Base-by-base conservation (phyloP, 2,797 vertebrate species). In the Halcyon leucocephala region DNA sequence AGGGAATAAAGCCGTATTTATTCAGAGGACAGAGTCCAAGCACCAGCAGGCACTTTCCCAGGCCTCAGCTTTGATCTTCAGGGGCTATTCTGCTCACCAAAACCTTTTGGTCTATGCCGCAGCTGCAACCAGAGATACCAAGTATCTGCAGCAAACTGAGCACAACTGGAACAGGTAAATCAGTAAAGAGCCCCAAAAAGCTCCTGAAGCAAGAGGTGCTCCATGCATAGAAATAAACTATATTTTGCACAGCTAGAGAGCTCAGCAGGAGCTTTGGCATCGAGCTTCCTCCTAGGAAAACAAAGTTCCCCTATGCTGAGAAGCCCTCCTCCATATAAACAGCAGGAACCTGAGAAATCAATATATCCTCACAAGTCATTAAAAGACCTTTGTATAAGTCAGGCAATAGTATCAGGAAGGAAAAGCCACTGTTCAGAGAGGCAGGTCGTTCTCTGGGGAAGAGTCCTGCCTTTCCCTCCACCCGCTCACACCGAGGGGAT, bases 301-400 rank as follows among this genome's bases (percentile, higher is more conserved):
- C 73, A 62, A 62, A 76, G 74, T 55, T 44, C 60, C 86, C 84
- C 91, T 93, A 10, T 28, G 74, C 91, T 74, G 80, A 85, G 86
- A 74, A 74, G 58, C 39, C 46, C 70, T 83, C 37, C 88, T 67
- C 77, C 2, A 1, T 8, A 24, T 1, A 48, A 85, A 65, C 60
- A 42, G 79, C 90, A 81, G 78, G 81, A 93, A 88, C 83, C 62
- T 61, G 69, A 93, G 74, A 71, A 82, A 94, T 80, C 90, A 82
- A 55, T 77, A 49, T 44, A 92, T 48, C 60, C 86, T 73, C 89
- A 44, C 57, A 31, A 77, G 83, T 85, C 89, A 81, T 61, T 74
- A 67, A 42, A 65, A 84, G 73, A 85, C 28, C 88, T 55, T 48
- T 14, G 54, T 86, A 41, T 51, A 28, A 90, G 80, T 31, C 86